These are phyloP conservation scores for Lumbricus terrestris DNA, from an alignment of 2,888 invertebrate species.

Conservation along the genomic window DNA sequence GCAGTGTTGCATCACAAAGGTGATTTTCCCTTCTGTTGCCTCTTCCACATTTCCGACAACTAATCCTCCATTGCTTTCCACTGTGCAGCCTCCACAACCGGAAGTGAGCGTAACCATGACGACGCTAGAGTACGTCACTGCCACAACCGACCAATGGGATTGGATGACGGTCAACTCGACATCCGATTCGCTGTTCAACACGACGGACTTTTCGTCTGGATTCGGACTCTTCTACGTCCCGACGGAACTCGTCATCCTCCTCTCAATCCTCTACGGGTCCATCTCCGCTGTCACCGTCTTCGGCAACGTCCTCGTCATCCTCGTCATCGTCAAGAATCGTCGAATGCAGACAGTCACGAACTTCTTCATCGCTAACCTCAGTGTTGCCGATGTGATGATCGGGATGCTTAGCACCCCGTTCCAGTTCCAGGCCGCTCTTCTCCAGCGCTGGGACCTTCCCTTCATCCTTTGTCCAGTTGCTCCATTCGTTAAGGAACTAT, in stretches of 20 bases:
- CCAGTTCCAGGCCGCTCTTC: constrained; percentile 72
- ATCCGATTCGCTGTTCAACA: background rate
- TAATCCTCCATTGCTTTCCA: background rate
- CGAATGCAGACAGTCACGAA: constrained; percentile 80
- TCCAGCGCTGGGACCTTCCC: constrained; percentile 83
- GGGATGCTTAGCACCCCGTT: constrained; percentile 83
- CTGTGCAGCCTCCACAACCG: background rate
- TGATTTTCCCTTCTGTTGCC: background rate
- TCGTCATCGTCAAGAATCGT: constrained; percentile 75
- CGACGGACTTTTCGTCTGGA: background rate
- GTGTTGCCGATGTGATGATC: constrained; percentile 81
- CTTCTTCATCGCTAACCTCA: constrained; percentile 81
- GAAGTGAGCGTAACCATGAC: background rate
- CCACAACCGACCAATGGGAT: background rate
- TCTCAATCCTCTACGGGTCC: constrained; percentile 77
- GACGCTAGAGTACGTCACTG: background rate
- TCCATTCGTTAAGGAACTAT: constrained; percentile 81
- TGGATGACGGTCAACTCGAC: background rate
- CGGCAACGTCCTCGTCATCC: constrained; percentile 79
- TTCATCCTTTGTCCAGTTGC: constrained; percentile 84
- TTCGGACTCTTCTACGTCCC: background rate
- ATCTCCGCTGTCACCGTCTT: constrained; percentile 79
- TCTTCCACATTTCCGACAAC: no score
- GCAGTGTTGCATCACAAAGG: no score
- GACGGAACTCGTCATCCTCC: constrained; percentile 59